These are phyloP conservation scores for Beroe forskalii DNA, from an alignment of 37 sponge, comb jelly and placozoan genomes.

Conservation along the genomic window DNA sequence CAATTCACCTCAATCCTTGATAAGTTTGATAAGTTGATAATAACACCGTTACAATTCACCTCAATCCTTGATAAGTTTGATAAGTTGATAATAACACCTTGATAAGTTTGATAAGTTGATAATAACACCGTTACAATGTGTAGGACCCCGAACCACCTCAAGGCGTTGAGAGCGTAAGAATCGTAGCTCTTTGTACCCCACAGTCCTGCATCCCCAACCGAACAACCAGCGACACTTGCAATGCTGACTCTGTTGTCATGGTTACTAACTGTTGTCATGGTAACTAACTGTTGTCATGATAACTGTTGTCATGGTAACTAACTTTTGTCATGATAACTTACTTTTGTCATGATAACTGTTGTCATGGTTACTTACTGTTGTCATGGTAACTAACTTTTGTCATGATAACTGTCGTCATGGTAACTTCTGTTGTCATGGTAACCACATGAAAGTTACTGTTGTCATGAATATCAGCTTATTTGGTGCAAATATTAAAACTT, in stretches of 20 bases:
- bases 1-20: too few relatives aligned
- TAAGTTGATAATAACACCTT: too few relatives aligned
- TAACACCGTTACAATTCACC: too few relatives aligned
- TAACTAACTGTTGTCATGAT: not conserved
- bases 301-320: not conserved
- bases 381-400: not conserved
- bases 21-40: too few relatives aligned
- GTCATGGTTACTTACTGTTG: not conserved
- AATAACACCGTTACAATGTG: too few relatives aligned
- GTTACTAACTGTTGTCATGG: not conserved
- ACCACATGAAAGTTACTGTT: not conserved
- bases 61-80: too few relatives aligned
- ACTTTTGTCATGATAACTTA: not conserved
- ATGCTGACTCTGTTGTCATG: not conserved
- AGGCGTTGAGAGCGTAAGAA: not conserved
- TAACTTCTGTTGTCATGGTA: not conserved
- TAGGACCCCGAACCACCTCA: not conserved
- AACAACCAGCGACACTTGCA: not conserved
- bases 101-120: too few relatives aligned
- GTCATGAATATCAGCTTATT: too few relatives aligned
- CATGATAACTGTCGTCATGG: not conserved
- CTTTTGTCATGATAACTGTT: not conserved
- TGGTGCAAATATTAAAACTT: too few relatives aligned
- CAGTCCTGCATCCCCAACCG: not conserved
- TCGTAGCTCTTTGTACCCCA: not conserved